These are phyloP conservation scores for Martes martes DNA, from an alignment of 2,113 vertebrate genomes.

Conservation along the genomic window DNA sequence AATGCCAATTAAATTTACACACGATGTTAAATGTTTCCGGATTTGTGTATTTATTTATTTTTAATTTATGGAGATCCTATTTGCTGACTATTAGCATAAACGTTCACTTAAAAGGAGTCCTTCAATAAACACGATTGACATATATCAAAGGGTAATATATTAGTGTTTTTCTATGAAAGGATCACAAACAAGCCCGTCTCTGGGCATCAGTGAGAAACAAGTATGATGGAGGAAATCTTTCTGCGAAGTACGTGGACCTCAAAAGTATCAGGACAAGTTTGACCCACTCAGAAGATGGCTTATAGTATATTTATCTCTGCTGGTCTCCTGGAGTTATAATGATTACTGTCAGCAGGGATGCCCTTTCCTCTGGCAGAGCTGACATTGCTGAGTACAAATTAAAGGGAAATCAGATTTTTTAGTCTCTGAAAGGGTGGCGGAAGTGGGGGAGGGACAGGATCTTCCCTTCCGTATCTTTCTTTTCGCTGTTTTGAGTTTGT, in stretches of 20 bases:
- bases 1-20: conserved; percentile 36
- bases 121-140: background rate
- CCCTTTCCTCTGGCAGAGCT: conserved; percentile 67
- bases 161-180: conserved; percentile 1
- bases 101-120: background rate
- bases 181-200: background rate
- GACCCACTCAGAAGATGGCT: conserved; percentile 67
- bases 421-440: conserved; percentile 20
- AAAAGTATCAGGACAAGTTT: conserved; percentile 50
- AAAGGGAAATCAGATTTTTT: conserved; percentile 74
- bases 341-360: conserved; percentile 73
- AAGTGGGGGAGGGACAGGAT: background rate
- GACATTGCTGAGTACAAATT: conserved; percentile 74
- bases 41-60: conserved; percentile 36
- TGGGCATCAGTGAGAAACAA: background rate
- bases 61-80: background rate
- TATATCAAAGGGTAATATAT: background rate
- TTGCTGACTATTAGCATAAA: background rate
- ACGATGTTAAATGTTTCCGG: background rate
- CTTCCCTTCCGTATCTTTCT: background rate
- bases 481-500: background rate
- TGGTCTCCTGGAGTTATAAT: conserved; percentile 75
- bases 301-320: conserved; percentile 72
- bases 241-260: conserved; percentile 20
- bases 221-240: conserved; percentile 29